A percentile compares a stretch with the other conserved stretches of the same genome.
Conservation (phyloP, 1,140 invertebrate species). For the Heliconius hermathena region DNA sequence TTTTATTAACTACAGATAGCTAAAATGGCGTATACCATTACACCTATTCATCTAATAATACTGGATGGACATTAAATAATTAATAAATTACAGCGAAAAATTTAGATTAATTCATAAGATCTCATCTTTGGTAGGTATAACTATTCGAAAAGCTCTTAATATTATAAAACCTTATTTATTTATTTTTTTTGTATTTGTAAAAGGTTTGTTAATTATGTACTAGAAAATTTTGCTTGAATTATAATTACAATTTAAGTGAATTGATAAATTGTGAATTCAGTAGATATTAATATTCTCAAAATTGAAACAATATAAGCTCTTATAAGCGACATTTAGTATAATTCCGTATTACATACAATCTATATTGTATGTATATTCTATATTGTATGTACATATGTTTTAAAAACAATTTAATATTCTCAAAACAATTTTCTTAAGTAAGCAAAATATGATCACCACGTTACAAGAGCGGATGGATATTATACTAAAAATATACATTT, state of each 20-base stretch:
- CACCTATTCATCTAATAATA: slow-evolving; percentile 78
- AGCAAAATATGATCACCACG: not conserved
- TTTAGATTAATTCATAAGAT: slow-evolving; percentile 78
- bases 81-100: slow-evolving; percentile 75
- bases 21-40: slow-evolving; percentile 67
- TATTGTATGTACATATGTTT: not conserved
- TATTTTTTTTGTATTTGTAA: slow-evolving; percentile 61
- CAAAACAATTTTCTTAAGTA: not conserved
- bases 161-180: slow-evolving; percentile 71
- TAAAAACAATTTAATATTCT: not conserved
- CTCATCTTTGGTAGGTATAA: slow-evolving; percentile 74
- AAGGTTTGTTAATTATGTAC: slow-evolving; percentile 60
- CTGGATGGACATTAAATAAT: slow-evolving; percentile 77
- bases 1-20: slow-evolving; percentile 63
- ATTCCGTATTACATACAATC: slow-evolving; percentile 3
- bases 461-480: not conserved
- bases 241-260: slow-evolving; percentile 48
- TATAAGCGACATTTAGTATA: slow-evolving; percentile 42
- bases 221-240: slow-evolving; percentile 52
- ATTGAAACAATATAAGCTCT: slow-evolving; percentile 62
- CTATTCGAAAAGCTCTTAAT: slow-evolving; percentile 77
- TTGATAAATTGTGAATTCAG: slow-evolving; percentile 43
- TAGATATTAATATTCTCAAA: slow-evolving; percentile 49
- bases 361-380: not conserved
- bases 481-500: not conserved